phyloP scores from a whole-genome alignment of 2,113 vertebrate species.

The Xiphorhynchus elegans region DNA sequence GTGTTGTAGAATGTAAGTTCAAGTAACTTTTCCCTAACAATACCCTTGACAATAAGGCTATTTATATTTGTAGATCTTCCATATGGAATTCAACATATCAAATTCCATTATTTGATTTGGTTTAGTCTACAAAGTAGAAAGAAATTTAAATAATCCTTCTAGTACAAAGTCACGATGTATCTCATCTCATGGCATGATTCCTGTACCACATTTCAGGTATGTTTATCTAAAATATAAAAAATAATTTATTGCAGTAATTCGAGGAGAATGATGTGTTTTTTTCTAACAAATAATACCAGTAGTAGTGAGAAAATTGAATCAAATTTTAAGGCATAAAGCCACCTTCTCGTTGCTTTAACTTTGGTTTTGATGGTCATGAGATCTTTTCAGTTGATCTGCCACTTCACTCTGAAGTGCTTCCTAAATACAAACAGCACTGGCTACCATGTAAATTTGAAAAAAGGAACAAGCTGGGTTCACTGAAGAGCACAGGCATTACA shows the following conservation, averaged over 20 bases:
- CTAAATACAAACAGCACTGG: not conserved
- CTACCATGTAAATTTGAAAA: not conserved
- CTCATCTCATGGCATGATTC: not conserved
- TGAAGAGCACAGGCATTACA: not conserved
- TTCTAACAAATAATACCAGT: not conserved
- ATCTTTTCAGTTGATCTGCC: not conserved
- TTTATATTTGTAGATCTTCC: not conserved
- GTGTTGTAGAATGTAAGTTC: not conserved
- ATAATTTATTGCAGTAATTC: not conserved
- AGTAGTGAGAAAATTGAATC: not conserved
- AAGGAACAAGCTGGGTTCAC: not conserved
- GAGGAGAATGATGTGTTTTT: not conserved
- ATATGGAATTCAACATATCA: not conserved
- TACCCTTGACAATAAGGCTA: not conserved
- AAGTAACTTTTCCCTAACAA: not conserved
- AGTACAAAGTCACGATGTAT: not conserved
- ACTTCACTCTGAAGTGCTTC: not conserved
- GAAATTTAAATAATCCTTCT: not conserved
- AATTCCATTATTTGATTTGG: not conserved
- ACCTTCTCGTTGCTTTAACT: not conserved
- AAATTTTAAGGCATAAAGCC: not conserved
- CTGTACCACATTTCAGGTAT: not conserved
- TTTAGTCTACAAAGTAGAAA: not conserved
- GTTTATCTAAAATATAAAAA: not conserved
- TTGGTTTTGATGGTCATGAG: not conserved